Conservation (phyloP, 2,888 invertebrate species). For the Cremastobaeus sp. region DNA sequence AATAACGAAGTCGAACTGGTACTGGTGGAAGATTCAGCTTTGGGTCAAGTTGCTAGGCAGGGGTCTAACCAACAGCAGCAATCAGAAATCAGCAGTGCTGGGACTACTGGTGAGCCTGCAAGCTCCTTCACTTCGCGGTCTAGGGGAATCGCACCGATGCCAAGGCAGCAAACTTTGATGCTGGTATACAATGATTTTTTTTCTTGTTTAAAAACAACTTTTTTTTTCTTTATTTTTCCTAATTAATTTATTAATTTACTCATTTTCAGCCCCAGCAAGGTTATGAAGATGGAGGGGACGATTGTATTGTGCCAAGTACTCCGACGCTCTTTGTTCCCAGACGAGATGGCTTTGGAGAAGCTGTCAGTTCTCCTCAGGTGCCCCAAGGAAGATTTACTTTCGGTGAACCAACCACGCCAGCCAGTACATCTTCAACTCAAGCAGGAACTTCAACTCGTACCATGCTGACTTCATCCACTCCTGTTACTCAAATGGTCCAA, state of each 20-base stretch:
- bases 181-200: too few relatives aligned
- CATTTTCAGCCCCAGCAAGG: conserved; percentile 79
- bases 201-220: too few relatives aligned
- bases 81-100: conserved; percentile 85
- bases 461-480: conserved; percentile 68
- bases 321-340: conserved; percentile 91
- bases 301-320: conserved; percentile 92
- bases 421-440: conserved; percentile 71
- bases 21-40: conserved; percentile 80
- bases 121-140: conserved; percentile 73
- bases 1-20: conserved; percentile 83
- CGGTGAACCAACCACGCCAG: conserved; percentile 79
- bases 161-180: conserved; percentile 79
- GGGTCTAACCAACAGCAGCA: conserved; percentile 78
- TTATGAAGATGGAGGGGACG: conserved; percentile 84
- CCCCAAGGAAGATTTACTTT: conserved; percentile 84
- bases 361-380: conserved; percentile 93
- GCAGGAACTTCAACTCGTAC: conserved; percentile 64
- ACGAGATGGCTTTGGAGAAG: conserved; percentile 93
- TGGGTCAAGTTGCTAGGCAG: conserved; percentile 83
- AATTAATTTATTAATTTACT: too few relatives aligned
- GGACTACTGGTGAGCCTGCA: conserved; percentile 75
- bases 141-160: conserved; percentile 80
- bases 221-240: too few relatives aligned
- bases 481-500: conserved; percentile 79